Base-by-base conservation (phyloP, 2,888 invertebrate species). In the Chymomyza amoena region DNA sequence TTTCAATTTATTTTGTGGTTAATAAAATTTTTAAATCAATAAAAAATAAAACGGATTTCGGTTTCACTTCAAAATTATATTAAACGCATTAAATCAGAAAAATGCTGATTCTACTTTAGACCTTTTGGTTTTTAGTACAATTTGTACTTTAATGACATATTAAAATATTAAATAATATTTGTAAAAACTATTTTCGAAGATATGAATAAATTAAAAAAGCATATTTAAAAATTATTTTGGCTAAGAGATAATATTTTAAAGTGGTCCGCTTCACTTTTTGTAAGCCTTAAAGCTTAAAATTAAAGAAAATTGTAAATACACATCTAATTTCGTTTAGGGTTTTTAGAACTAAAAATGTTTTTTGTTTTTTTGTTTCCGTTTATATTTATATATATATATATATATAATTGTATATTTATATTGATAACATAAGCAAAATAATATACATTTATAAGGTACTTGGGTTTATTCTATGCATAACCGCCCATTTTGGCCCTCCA, bases 391-490 rank as follows among this genome's bases (percentile, higher is more conserved):
- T 45, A 13, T 45, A 45, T 39, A 39, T 39, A 39, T 39, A 5
- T 45, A 13, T 45, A 13, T 45, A 45, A 3, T 13, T 45, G 13
- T 45, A 45, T 71, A 71, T 69, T 71, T 68, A 63, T 68, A 50
- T 68, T 69, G 77, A 78, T 69, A 76, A 73, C 79, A 83, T 71
- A 77, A 78, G 77, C 78, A 78, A 75, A 77, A 76, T 86, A 76
- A 86, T 84, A 84, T 80, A 86, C 72, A 80, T 80, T 78, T 86
- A 84, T 84, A 84, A 84, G 84, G 84, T 84, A 84, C 84, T 88
- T 84, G 88, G 84, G 87, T 88, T 81, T 78, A 74, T 70, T 73
- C 77, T 75, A 78, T 80, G 75, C 69, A 66, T 80, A 45, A 45
- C 39, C 39, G 39, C 39, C 39, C 39, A 45, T 45, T 45, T 45